Evolutionary conservation across 2,113 vertebrate species (phyloP).

Genomic region (Epinephelus cyanopodus): DNA sequence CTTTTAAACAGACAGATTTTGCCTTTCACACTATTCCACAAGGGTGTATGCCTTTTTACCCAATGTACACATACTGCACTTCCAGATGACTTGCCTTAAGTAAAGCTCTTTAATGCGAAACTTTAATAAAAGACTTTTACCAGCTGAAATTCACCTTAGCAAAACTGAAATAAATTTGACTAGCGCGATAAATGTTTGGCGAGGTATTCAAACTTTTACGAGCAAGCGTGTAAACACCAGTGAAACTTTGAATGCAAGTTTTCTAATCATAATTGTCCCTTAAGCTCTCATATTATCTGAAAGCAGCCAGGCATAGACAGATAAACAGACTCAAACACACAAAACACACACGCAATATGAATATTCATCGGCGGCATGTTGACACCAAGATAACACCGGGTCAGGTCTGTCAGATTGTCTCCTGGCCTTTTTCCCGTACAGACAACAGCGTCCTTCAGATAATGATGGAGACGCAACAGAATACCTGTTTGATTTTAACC

Average conservation of each 20-base stretch:
- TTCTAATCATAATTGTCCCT: constrained; percentile 28
- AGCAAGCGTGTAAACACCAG: not conserved
- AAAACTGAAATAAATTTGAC: not conserved
- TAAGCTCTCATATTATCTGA: constrained; percentile 47
- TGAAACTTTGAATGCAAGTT: constrained; percentile 21
- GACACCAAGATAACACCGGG: constrained; percentile 65
- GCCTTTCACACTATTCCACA: not conserved
- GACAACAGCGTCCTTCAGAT: constrained; percentile 50
- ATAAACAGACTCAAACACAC: constrained; percentile 35
- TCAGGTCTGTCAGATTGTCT: constrained; percentile 70
- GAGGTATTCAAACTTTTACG: not conserved
- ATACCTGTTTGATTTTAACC: constrained; percentile 69
- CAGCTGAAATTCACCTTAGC: not conserved
- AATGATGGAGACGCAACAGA: constrained; percentile 46
- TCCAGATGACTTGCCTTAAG: not conserved
- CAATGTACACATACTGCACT: not conserved
- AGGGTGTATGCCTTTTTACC: not conserved
- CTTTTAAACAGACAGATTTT: not conserved
- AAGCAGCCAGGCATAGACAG: constrained; percentile 34
- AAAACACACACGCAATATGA: constrained; percentile 52
- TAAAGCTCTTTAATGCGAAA: not conserved
- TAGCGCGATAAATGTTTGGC: not conserved
- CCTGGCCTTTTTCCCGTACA: constrained; percentile 57
- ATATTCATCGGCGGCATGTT: constrained; percentile 76
- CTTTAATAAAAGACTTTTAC: not conserved